phyloP scores from a whole-genome alignment of 2,797 vertebrate genomes.

The Avahi laniger region DNA sequence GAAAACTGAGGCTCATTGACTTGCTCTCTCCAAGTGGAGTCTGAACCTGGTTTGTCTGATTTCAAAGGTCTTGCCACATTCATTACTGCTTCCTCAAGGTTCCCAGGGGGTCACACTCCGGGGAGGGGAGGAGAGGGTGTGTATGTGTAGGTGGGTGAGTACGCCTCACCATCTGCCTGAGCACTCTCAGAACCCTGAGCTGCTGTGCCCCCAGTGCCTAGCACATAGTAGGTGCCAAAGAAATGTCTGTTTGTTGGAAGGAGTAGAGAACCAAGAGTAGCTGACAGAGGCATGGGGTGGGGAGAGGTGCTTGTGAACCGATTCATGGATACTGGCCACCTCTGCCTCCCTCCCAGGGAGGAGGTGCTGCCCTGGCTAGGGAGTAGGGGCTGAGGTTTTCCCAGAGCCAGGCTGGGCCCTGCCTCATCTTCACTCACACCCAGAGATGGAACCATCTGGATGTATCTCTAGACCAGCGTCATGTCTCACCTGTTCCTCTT shows the following conservation, averaged over 20 bases:
- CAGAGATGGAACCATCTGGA: not conserved
- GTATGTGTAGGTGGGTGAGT: not conserved
- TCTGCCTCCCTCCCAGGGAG: not conserved
- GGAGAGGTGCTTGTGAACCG: not conserved
- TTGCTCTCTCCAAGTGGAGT: not conserved
- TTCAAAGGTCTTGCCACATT: conserved; percentile 8
- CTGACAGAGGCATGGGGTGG: not conserved
- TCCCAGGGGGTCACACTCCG: not conserved
- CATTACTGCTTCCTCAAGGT: not conserved
- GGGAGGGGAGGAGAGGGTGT: not conserved
- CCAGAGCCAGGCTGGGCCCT: not conserved
- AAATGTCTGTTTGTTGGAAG: not conserved
- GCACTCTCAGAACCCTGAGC: not conserved
- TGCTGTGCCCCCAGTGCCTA: not conserved
- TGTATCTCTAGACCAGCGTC: not conserved
- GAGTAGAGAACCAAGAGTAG: not conserved
- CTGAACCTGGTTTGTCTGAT: not conserved
- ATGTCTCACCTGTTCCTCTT: not conserved
- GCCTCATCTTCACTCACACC: not conserved
- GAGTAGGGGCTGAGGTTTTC: not conserved
- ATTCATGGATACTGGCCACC: not conserved
- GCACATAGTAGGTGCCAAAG: not conserved
- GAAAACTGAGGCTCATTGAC: conserved; percentile 43
- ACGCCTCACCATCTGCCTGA: not conserved
- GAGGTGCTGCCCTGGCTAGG: not conserved